phyloP scores from a whole-genome alignment of 2,797 vertebrate genomes.

The Labeo calbasu region DNA sequence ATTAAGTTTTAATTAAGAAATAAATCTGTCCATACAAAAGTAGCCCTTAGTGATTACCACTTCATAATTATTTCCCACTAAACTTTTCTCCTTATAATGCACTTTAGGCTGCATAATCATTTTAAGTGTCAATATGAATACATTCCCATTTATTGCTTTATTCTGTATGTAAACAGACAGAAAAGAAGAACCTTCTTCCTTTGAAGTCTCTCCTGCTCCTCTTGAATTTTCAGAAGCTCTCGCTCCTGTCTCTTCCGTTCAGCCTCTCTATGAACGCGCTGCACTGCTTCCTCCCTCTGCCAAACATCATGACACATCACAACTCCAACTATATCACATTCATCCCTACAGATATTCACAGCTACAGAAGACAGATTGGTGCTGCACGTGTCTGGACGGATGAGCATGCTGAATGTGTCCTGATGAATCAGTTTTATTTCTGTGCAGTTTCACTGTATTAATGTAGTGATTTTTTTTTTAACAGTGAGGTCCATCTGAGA shows the following conservation, averaged over 20 bases:
- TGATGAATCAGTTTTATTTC: neutral
- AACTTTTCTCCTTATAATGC: neutral
- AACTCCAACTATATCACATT: slow-evolving; percentile 12
- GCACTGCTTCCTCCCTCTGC: slow-evolving; percentile 81
- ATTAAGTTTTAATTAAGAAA: slow-evolving; percentile 9
- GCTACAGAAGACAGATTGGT: neutral
- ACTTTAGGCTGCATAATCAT: neutral
- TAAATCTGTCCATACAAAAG: neutral
- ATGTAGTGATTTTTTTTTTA: neutral
- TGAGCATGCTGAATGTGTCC: neutral
- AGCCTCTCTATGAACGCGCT: slow-evolving; percentile 74
- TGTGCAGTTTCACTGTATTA: neutral
- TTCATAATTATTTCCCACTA: neutral
- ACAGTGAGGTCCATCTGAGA: neutral
- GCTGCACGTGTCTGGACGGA: slow-evolving; percentile 1
- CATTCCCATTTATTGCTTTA: neutral
- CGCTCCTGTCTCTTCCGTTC: slow-evolving; percentile 78
- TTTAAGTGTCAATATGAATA: neutral
- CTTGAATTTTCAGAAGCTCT: slow-evolving; percentile 79
- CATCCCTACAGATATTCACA: slow-evolving; percentile 8
- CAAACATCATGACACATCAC: slow-evolving; percentile 40
- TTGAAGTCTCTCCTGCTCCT: slow-evolving; percentile 80
- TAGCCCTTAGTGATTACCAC: neutral
- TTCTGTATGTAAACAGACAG: neutral
- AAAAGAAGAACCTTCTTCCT: slow-evolving; percentile 78